Evolutionary conservation across 2,113 vertebrate genomes (phyloP).

Genomic region (Acrocephalus arundinaceus): DNA sequence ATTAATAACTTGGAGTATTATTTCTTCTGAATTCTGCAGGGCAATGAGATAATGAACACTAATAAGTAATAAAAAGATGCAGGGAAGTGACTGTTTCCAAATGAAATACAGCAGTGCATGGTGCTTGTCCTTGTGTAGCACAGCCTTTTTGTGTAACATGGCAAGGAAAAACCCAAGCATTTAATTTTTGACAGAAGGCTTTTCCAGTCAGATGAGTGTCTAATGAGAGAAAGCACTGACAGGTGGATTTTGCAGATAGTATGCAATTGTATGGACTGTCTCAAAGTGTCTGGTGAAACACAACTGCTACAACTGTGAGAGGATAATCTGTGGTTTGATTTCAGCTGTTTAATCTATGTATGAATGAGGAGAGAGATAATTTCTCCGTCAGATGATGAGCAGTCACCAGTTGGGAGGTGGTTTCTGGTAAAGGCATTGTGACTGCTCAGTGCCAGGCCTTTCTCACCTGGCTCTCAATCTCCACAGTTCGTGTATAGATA

Average conservation of each 20-base stretch:
- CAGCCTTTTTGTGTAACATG: not conserved
- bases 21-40: not conserved
- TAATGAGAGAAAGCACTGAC: not conserved
- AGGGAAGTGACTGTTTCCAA: not conserved
- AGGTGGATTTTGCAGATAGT: not conserved
- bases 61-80: not conserved
- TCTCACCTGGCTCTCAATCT: not conserved
- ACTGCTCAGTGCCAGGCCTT: not conserved
- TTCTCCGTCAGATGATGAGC: not conserved
- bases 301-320: not conserved
- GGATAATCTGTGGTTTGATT: not conserved
- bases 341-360: not conserved
- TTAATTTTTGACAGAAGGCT: not conserved
- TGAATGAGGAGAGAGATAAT: not conserved
- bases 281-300: not conserved
- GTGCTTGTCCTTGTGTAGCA: not conserved
- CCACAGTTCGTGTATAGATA: accelerated
- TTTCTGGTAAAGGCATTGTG: not conserved
- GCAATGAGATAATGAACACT: not conserved
- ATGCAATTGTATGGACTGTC: not conserved
- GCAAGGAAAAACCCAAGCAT: not conserved
- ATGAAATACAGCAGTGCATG: not conserved
- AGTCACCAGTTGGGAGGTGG: not conserved
- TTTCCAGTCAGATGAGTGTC: not conserved
- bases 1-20: not conserved